Percentiles rank a stretch among this genome's conserved stretches.
phyloP scores from a whole-genome alignment of 2,113 vertebrate genomes.

The Hippocampus comes region DNA sequence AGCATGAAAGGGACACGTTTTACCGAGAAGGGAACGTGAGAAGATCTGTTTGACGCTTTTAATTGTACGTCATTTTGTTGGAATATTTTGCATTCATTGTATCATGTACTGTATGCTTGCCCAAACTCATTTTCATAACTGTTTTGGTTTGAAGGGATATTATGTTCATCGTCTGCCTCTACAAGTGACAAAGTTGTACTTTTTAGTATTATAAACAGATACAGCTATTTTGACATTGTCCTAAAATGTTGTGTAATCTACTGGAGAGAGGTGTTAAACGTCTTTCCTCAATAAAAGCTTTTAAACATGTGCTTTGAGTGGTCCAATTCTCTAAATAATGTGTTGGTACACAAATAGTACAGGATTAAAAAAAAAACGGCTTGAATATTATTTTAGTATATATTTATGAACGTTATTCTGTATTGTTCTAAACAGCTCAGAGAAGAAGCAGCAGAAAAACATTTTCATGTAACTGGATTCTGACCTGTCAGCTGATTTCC shows the following conservation, averaged over 20 bases:
- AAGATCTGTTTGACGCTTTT: slow-evolving; percentile 16
- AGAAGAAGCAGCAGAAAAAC: too few relatives aligned
- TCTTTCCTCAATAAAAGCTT: slow-evolving; percentile 53
- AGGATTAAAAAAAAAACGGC: too few relatives aligned
- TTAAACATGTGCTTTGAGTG: slow-evolving; percentile 20
- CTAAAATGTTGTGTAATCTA: slow-evolving; percentile 43
- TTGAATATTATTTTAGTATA: too few relatives aligned
- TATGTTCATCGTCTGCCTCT: slow-evolving; percentile 15
- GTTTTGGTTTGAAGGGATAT: slow-evolving; percentile 29
- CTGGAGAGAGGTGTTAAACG: slow-evolving; percentile 21
- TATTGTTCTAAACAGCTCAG: too few relatives aligned
- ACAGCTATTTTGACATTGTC: slow-evolving; percentile 51
- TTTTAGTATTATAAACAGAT: slow-evolving; percentile 38
- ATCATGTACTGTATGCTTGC: slow-evolving; percentile 26
- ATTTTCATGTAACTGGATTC: too few relatives aligned
- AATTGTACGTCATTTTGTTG: slow-evolving; percentile 34
- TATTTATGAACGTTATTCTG: too few relatives aligned
- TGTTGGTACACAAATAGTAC: too few relatives aligned
- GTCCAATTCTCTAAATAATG: too few relatives aligned
- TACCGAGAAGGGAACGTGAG: slow-evolving; percentile 7
- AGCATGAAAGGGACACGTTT: slow-evolving; percentile 10
- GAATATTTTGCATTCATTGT: slow-evolving; percentile 26
- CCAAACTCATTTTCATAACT: slow-evolving; percentile 2
- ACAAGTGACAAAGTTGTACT: slow-evolving; percentile 14
- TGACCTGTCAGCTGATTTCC: too few relatives aligned